Percentiles rank a stretch among this genome's conserved stretches.
These are phyloP conservation scores for Pristionchus maxplancki DNA, from an alignment of 2,888 invertebrate species.

Conservation along the genomic window DNA sequence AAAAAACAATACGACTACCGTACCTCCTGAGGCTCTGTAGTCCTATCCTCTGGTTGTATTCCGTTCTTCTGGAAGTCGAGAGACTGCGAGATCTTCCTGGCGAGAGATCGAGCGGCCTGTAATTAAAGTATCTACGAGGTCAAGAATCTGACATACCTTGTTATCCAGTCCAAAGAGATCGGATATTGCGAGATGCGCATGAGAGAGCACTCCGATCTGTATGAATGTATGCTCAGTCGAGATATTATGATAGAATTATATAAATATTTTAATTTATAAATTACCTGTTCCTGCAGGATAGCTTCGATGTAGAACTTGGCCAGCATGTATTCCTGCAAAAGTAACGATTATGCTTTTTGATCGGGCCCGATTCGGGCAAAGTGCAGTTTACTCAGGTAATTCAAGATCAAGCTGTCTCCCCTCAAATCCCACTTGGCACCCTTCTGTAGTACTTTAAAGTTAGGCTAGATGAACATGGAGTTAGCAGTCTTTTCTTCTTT, in stretches of 20 bases:
- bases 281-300: background rate
- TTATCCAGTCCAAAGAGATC: background rate
- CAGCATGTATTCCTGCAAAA: conserved; percentile 16
- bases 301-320: conserved; percentile 42
- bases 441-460: too few relatives aligned
- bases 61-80: conserved; percentile 52
- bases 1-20: background rate
- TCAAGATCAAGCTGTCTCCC: too few relatives aligned
- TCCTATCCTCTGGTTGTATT: background rate
- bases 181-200: conserved; percentile 39
- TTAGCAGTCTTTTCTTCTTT: too few relatives aligned
- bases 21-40: background rate
- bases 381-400: too few relatives aligned
- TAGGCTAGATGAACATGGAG: too few relatives aligned
- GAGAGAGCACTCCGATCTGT: conserved; percentile 35
- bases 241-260: background rate
- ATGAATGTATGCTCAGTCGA: background rate
- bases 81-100: conserved; percentile 34
- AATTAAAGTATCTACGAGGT: too few relatives aligned
- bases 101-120: background rate
- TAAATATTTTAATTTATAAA: background rate
- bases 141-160: background rate
- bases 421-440: too few relatives aligned
- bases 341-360: too few relatives aligned
- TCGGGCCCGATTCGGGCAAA: too few relatives aligned